Base-by-base conservation (phyloP, 2,888 invertebrate genomes). In the Rutpela maculata region DNA sequence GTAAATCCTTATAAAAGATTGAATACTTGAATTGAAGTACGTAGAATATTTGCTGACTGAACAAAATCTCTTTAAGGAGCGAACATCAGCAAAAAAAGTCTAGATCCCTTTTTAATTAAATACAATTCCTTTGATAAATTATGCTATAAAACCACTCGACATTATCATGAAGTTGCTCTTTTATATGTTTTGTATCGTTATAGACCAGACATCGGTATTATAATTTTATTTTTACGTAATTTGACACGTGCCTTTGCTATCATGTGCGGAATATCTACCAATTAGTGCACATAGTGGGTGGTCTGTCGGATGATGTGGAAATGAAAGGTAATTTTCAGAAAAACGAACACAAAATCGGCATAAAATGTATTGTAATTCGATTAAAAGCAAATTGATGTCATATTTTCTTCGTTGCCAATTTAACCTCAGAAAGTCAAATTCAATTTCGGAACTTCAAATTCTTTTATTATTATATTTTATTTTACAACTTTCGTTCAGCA, bases 141-240 rank as follows among this genome's bases (percentile, higher is more conserved):
- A 59, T 22, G 59, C 15, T 59, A 19, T 59, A 59, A 59, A 59
- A 59, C 59, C 59, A 59, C 59, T 59, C 22, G 19, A 59, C 10
- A 59, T 59, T 59, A 59, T 59, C 19, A 59, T 19, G 22, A 59
- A 59, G 59, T 59, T 59, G 59, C 59, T 59, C 59, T 59, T 59
- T 59, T 59, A 59, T 22, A 22, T 19, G 59, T 59, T 59, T 22
- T 22, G 18, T 22, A 12, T 59, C 15, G 19, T 15, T 50, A 50
- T n/a, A 50, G 50, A n/a, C 50, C 50, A 17, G 50, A n/a, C 50
- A 35, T 35, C 31, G 31, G 15, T n/a, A 50, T 50, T 15, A 50
- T 0, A 43, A 43, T 43, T 15, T 43, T 43, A 15, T 15, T 2
- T n/a, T 43, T 2, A 15, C 1, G 15, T 43, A 43, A 43, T 12